These are phyloP conservation scores for Orthonychiurus folsomi DNA, from an alignment of 2,888 invertebrate species.

Conservation along the genomic window DNA sequence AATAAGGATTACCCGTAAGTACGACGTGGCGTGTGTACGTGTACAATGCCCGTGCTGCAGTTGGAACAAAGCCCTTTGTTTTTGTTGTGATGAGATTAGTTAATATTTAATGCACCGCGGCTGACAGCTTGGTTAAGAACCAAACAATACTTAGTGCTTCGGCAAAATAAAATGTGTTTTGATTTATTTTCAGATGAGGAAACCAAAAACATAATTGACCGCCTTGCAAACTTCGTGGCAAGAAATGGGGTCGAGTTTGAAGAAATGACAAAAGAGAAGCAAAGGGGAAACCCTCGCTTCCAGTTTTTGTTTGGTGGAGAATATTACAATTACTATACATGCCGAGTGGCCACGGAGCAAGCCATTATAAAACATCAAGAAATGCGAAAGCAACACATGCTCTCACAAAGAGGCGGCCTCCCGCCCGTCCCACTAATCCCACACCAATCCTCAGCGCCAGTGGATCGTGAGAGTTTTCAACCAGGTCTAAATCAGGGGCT, in stretches of 20 bases:
- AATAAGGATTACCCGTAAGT: too few species aligned
- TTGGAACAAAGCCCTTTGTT: too few species aligned
- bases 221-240: constrained; percentile 96
- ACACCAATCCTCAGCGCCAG: too few species aligned
- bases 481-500: neutral
- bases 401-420: constrained; percentile 15
- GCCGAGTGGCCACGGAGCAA: constrained; percentile 90
- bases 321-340: constrained; percentile 91
- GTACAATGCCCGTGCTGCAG: too few species aligned
- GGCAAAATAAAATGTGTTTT: too few species aligned
- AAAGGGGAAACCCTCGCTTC: constrained; percentile 95
- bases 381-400: constrained; percentile 39
- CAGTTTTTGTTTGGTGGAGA: constrained; percentile 95
- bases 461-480: neutral
- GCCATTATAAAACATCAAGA: constrained; percentile 52
- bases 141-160: too few species aligned
- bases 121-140: too few species aligned
- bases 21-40: too few species aligned
- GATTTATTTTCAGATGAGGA: constrained; percentile 66
- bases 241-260: constrained; percentile 99
- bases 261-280: constrained; percentile 96
- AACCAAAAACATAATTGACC: constrained; percentile 93
- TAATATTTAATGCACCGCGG: too few species aligned
- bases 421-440: neutral
- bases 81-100: too few species aligned